A percentile compares a stretch with the other conserved stretches of the same genome.
Evolutionary conservation across 2,888 invertebrate genomes (phyloP).

Genomic region (Perizoma flavofasciatum): DNA sequence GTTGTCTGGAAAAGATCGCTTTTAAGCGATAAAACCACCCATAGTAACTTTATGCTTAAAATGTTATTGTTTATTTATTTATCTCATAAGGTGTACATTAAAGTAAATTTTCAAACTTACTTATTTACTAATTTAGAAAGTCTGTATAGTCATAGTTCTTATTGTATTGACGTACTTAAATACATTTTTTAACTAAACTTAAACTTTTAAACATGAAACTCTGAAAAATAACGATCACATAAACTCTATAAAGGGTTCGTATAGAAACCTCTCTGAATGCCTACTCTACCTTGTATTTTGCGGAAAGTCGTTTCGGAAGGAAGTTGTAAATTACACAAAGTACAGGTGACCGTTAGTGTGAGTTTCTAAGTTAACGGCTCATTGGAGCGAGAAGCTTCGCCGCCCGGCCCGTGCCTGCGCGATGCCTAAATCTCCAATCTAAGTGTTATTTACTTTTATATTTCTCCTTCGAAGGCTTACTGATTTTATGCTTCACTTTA

Average conservation of each 20-base stretch:
- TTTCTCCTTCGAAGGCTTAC: conserved; percentile 71
- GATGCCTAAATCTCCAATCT: conserved; percentile 69
- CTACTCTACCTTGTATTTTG: conserved; percentile 16
- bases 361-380: conserved; percentile 52
- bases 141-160: too few species aligned
- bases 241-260: conserved; percentile 22
- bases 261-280: conserved; percentile 7
- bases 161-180: too few species aligned
- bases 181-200: background rate
- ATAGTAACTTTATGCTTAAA: too few species aligned
- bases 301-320: conserved; percentile 23
- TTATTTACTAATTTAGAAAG: too few species aligned
- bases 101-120: too few species aligned
- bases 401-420: conserved; percentile 47
- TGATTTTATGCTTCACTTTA: conserved; percentile 78
- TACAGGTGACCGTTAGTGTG: conserved; percentile 52
- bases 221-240: conserved; percentile 20
- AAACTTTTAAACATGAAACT: conserved; percentile 11
- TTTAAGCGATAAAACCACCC: too few species aligned
- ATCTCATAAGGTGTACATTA: too few species aligned
- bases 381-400: conserved; percentile 50
- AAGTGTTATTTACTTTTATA: conserved; percentile 80
- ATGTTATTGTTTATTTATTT: too few species aligned
- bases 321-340: conserved; percentile 48
- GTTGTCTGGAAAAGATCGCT: too few species aligned